Percentiles rank a stretch among this genome's conserved stretches.
phyloP scores from a whole-genome alignment of 1,140 invertebrate genomes.

The Maconellicoccus hirsutus region DNA sequence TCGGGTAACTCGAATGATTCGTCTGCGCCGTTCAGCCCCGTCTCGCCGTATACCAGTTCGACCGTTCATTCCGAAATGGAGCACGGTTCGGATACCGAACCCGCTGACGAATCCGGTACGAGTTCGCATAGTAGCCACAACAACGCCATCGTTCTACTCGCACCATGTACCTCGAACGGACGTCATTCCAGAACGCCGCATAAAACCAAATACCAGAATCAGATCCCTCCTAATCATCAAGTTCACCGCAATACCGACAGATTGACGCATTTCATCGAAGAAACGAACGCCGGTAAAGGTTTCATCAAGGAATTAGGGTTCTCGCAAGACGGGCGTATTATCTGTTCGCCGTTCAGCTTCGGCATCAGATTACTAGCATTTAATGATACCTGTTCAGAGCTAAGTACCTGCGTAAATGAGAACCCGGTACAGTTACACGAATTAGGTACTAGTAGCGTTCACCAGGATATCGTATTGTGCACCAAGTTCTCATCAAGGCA shows the following conservation, averaged over 20 bases:
- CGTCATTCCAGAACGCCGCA: no score
- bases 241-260: slow-evolving; percentile 53
- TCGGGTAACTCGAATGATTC: no score
- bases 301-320: slow-evolving; percentile 66
- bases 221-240: slow-evolving; percentile 24
- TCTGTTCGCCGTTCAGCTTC: slow-evolving; percentile 77
- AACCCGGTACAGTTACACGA: slow-evolving; percentile 41
- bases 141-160: not conserved
- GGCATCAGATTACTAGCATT: slow-evolving; percentile 74
- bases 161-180: not conserved
- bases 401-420: slow-evolving; percentile 51
- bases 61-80: not conserved
- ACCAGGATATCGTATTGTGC: slow-evolving; percentile 74
- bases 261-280: slow-evolving; percentile 71
- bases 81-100: not conserved
- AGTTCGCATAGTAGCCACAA: not conserved
- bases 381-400: slow-evolving; percentile 60
- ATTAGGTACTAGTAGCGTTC: slow-evolving; percentile 55
- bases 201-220: slow-evolving; percentile 12
- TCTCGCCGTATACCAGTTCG: not conserved
- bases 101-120: not conserved
- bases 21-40: not conserved
- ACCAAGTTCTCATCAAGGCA: slow-evolving; percentile 81
- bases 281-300: slow-evolving; percentile 67
- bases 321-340: slow-evolving; percentile 72